A percentile compares a stretch with the other conserved stretches of the same genome.
Conservation (phyloP, 2,113 vertebrate species). For the Corapipo altera region DNA sequence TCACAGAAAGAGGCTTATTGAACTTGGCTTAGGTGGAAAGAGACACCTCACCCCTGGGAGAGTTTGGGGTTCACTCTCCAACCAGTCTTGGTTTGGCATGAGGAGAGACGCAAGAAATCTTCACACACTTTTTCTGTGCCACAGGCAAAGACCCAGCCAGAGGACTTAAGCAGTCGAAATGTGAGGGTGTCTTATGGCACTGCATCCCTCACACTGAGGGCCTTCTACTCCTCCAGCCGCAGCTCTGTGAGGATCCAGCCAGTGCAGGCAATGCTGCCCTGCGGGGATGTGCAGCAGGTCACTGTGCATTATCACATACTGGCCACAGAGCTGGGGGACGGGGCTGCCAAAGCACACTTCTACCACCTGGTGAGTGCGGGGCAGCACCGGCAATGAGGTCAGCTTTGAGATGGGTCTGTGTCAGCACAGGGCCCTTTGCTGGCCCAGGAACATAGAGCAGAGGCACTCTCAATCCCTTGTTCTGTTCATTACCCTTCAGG, state of each 20-base stretch:
- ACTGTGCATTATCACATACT: background rate
- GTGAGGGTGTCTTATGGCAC: background rate
- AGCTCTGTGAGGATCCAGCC: conserved; percentile 53
- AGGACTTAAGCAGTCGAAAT: fast-evolving
- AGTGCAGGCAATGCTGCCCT: background rate
- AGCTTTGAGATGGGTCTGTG: fast-evolving
- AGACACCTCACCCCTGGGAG: background rate
- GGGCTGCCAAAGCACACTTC: background rate
- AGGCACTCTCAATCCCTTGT: background rate
- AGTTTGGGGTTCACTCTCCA: background rate
- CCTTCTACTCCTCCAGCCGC: conserved; percentile 42
- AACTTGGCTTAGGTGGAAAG: background rate
- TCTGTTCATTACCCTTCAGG: background rate
- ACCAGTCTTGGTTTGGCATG: background rate
- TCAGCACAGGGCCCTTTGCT: background rate
- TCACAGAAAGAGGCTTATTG: background rate
- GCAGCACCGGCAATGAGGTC: fast-evolving
- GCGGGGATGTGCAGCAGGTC: background rate
- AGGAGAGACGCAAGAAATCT: background rate
- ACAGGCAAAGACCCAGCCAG: background rate
- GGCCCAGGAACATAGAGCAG: background rate
- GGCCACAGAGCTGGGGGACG: background rate
- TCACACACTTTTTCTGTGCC: background rate
- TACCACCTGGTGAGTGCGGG: conserved; percentile 45
- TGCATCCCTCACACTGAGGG: background rate